These are phyloP conservation scores for Anas platyrhynchos DNA, from an alignment of 2,113 vertebrate genomes.

Conservation along the genomic window DNA sequence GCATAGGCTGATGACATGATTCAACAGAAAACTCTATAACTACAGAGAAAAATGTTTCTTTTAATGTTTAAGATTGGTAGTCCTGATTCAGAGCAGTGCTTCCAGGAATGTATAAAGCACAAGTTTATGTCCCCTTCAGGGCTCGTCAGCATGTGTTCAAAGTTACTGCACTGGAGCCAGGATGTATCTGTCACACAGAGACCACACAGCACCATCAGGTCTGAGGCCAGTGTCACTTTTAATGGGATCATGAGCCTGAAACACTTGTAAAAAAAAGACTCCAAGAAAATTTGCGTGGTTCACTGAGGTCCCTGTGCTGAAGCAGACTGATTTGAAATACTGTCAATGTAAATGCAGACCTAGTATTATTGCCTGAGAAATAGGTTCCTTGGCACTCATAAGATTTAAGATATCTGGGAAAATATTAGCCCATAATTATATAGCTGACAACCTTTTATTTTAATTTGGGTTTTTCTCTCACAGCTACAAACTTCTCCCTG, in stretches of 20 bases:
- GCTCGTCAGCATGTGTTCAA: background rate
- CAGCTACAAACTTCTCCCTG: background rate
- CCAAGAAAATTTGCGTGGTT: background rate
- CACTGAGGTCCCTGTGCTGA: background rate
- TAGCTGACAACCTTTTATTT: background rate
- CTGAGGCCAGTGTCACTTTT: too few species aligned
- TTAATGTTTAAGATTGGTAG: background rate
- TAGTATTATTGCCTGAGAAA: background rate
- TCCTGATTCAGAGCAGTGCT: background rate
- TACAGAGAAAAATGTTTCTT: background rate
- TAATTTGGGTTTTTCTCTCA: background rate
- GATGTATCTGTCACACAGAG: background rate
- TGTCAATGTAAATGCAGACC: background rate
- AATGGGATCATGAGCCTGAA: background rate
- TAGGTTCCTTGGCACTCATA: background rate
- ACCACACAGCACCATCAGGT: background rate
- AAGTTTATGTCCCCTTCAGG: background rate
- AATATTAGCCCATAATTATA: background rate
- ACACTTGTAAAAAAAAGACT: background rate
- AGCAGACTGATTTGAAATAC: background rate
- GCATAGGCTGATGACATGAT: background rate
- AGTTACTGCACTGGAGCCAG: too few species aligned
- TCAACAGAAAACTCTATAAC: background rate
- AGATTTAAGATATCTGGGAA: background rate
- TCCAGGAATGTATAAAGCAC: accelerated